Base-by-base conservation (phyloP, 2,888 invertebrate genomes). In the Sinelater perroti region DNA sequence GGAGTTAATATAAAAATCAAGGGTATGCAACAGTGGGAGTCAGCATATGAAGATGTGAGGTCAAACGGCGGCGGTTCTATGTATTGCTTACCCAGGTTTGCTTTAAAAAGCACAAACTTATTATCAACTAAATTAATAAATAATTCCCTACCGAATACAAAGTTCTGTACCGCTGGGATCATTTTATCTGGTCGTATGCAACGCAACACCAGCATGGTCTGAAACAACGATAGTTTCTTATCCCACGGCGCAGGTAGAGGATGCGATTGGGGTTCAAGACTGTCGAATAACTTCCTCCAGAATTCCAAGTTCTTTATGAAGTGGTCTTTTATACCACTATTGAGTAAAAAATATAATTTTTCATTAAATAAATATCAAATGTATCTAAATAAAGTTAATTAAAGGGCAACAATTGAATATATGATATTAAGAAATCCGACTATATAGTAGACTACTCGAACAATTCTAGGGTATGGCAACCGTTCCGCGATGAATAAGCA, bases 31-130 rank as follows among this genome's bases (percentile, higher is more conserved):
- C 88, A 89, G 69, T 91, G 90, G 0, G 96, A 96, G 73, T 96
- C 95, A 0, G 82, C 80, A 74, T 89, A 97, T 0, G 93, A 93
- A 1, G 93, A 89, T 0, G 81, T 78, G 64, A 97, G 80, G 78
- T 96, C 93, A 74, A 96, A 96, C 0, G 93, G 88, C 0, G 96
- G 96, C 0, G 96, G 93, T 73, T 94, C 93, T 5, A 95, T 87
- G 74, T 90, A 97, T 70, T 86, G 81, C 40, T 82, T 80, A 0
- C 95, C 96, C 76, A 94, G 80, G 73, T 90, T 80, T 54, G 78
- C 90, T 84, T 72, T 53, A 70, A 77, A 8, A 7, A 17, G 11
- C 10, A 35, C 8, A 28, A 28, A n/a, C 5, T 5, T n/a, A n/a
- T 30, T 5, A 30, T 8, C 8, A 30, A 30, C 11, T 5, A 3